These are phyloP conservation scores for Luperina testacea DNA, from an alignment of 2,888 invertebrate genomes.

Conservation along the genomic window DNA sequence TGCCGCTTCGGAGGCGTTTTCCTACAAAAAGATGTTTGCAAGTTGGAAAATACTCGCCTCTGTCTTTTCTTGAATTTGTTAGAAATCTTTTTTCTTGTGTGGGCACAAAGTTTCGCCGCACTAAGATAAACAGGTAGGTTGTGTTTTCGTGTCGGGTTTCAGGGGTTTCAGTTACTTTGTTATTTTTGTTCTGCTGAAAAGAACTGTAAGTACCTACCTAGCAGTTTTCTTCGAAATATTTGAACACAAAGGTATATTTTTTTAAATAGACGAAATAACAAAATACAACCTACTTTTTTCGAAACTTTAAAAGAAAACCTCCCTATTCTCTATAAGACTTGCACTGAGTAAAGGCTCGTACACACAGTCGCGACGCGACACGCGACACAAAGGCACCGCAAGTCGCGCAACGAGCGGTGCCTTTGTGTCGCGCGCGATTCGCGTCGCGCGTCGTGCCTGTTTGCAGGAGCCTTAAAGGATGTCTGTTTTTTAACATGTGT, in stretches of 20 bases:
- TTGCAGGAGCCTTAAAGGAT: no score
- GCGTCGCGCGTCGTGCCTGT: no score
- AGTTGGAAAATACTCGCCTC: constrained; percentile 53
- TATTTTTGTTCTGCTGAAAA: constrained; percentile 18
- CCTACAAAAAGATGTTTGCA: constrained; percentile 59
- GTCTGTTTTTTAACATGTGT: neutral
- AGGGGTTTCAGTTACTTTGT: constrained; percentile 16
- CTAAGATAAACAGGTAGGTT: constrained; percentile 51
- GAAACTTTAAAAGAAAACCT: neutral
- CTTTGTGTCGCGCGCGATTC: no score
- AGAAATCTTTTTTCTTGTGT: constrained; percentile 56
- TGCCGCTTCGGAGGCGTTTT: constrained; percentile 52
- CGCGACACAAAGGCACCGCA: no score
- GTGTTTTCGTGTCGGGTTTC: constrained; percentile 19
- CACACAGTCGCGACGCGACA: no score
- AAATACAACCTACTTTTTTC: neutral
- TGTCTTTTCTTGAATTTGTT: constrained; percentile 56
- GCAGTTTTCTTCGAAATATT: constrained; percentile 2
- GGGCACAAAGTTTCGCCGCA: constrained; percentile 41
- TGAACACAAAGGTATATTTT: neutral
- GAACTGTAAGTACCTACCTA: constrained; percentile 3
- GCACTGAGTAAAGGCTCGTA: no score
- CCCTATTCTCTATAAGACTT: neutral
- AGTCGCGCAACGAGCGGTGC: no score
- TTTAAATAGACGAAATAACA: neutral